A percentile compares a stretch with the other conserved stretches of the same genome.
Evolutionary conservation across 1,140 invertebrate species (phyloP).

Genomic region (Andricus grossulariae): DNA sequence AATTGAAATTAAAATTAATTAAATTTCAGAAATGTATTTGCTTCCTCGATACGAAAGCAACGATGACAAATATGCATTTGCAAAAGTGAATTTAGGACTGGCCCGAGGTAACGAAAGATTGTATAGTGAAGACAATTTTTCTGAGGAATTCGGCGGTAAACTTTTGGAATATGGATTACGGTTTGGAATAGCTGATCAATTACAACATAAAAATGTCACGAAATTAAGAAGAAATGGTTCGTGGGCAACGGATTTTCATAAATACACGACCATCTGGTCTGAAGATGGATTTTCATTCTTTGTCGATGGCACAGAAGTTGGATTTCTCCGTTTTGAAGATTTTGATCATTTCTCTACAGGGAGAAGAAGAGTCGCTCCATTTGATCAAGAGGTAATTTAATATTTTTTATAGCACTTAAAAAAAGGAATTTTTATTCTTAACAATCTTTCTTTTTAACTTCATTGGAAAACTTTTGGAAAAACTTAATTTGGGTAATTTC

Average conservation of each 20-base stretch:
- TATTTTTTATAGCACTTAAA: neutral
- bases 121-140: conserved; percentile 25
- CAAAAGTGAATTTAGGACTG: conserved; percentile 57
- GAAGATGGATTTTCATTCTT: conserved; percentile 69
- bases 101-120: conserved; percentile 61
- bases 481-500: no score
- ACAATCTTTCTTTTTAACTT: neutral
- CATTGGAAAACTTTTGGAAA: neutral
- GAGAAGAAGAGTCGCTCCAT: neutral
- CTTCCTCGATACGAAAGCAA: conserved; percentile 76
- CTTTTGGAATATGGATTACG: conserved; percentile 67
- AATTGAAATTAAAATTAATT: neutral
- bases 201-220: conserved; percentile 54
- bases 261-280: conserved; percentile 79
- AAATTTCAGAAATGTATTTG: conserved; percentile 76
- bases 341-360: conserved; percentile 58
- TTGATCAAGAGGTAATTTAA: conserved; percentile 33
- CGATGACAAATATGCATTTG: conserved; percentile 73
- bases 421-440: neutral
- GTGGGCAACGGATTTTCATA: conserved; percentile 80
- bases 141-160: conserved; percentile 46
- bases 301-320: conserved; percentile 75
- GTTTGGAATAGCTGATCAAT: conserved; percentile 44
- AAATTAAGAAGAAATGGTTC: conserved; percentile 53
- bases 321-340: conserved; percentile 53